Evolutionary conservation across 2,797 vertebrate species (phyloP).

Genomic region (Saxicola maurus): DNA sequence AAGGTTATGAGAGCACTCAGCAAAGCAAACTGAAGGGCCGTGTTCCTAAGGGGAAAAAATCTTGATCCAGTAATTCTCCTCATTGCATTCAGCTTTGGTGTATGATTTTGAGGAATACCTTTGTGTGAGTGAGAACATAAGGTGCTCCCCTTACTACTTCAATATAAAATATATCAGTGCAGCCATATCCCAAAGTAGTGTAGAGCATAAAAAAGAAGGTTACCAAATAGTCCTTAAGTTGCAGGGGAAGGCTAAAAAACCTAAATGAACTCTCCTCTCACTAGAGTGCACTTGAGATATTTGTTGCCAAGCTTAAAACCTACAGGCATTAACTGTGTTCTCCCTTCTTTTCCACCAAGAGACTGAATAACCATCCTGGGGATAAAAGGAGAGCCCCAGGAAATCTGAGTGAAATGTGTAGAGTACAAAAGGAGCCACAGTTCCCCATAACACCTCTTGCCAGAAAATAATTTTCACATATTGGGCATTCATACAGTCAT

Average conservation of each 20-base stretch:
- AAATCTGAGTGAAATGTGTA: neutral
- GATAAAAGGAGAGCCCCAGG: neutral
- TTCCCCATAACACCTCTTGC: neutral
- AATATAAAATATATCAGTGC: neutral
- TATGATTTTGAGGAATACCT: neutral
- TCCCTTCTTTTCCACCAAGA: constrained; percentile 1
- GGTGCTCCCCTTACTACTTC: neutral
- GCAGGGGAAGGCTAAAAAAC: neutral
- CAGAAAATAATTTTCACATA: constrained; percentile 47
- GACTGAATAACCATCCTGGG: neutral
- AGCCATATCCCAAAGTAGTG: neutral
- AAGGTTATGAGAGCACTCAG: neutral
- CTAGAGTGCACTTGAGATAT: neutral
- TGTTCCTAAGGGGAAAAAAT: neutral
- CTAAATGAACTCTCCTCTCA: neutral
- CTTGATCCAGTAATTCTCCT: neutral
- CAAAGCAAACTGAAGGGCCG: neutral
- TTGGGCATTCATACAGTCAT: constrained; percentile 11
- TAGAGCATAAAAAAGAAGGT: neutral
- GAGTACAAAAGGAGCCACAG: neutral
- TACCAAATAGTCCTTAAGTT: neutral
- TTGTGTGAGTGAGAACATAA: neutral
- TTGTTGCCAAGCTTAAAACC: neutral
- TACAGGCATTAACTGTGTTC: neutral
- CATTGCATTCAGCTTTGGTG: neutral